phyloP scores from a whole-genome alignment of 2,888 invertebrate genomes.

The Tenodera sinensis region DNA sequence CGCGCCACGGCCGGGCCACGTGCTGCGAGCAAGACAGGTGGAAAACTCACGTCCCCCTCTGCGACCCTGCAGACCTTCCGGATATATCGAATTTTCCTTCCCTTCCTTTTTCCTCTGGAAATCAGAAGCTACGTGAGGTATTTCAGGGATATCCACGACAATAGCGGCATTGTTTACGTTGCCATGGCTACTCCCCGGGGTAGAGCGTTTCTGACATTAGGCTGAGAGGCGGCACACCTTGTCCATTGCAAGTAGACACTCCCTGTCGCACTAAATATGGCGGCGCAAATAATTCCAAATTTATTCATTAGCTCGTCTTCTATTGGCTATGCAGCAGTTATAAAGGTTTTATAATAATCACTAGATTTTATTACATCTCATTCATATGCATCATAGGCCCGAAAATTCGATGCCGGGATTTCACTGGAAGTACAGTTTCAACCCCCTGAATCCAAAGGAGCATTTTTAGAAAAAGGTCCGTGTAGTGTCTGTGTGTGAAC shows the following conservation, averaged over 20 bases:
- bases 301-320: no score
- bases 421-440: no score
- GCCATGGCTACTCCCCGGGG: neutral
- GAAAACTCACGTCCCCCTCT: neutral
- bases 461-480: no score
- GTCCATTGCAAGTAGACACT: neutral
- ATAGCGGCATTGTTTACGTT: neutral
- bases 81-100: constrained; percentile 7
- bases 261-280: no score
- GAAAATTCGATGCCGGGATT: no score
- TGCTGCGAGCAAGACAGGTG: neutral
- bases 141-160: neutral
- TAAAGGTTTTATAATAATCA: no score
- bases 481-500: no score
- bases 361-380: no score
- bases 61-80: constrained; percentile 2
- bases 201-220: neutral
- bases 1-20: neutral
- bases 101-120: neutral
- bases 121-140: neutral
- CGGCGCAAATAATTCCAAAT: no score
- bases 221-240: neutral
- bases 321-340: no score
- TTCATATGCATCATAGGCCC: no score
- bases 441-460: no score